Evolutionary conservation across 2,113 vertebrate species (phyloP), one percentile per base, ranked within the genome.

Genomic region (Trachemys scripta): DNA sequence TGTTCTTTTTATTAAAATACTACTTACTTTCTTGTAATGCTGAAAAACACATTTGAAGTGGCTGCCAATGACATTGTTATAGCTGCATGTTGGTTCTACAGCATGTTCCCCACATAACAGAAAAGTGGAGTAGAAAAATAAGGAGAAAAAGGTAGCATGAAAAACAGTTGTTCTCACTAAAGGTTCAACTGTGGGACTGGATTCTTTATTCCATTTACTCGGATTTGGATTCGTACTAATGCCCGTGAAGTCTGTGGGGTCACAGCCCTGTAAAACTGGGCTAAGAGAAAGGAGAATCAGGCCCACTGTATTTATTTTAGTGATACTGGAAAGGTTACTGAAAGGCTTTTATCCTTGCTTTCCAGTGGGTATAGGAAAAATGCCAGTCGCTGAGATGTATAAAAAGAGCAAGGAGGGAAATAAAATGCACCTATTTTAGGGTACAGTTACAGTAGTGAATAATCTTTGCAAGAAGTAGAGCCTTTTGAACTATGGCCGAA

Each of bases 351-450:
- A 8, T 87, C 35, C 29, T 87, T n/a, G 80, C 82, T 89, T 92
- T 78, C 85, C 59, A 19, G 17, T 50, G 17, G 20, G 13, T 20
- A 22, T 50, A 24, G 38, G 59, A 45, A 89, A 96, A 69, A 69
- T 84, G 90, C 89, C 91, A 69, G 57, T 94, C 89, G 75, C 38
- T 82, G 88, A 91, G 83, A 51, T 90, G 62, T 45, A 95, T 88
- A 35, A 75, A 89, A 88, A 69, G 82, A 85, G 82, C 83, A 89
- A 62, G 51, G 57, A 85, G 24, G 38, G 56, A 56, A 78, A 84
- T n/a, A 82, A 65, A 88, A 78, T 82, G 14, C 12, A 79, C 53
- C 62, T 76, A 5, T 85, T 94, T 92, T 95, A 93, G 89, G 93
- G 84, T 85, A n/a, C 1, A 47, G 93, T 90, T 90, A 50, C 87